Evolutionary conservation across 2,888 invertebrate genomes (phyloP), one percentile per base, ranked within the genome.

Genomic region (Drosophila siamana): DNA sequence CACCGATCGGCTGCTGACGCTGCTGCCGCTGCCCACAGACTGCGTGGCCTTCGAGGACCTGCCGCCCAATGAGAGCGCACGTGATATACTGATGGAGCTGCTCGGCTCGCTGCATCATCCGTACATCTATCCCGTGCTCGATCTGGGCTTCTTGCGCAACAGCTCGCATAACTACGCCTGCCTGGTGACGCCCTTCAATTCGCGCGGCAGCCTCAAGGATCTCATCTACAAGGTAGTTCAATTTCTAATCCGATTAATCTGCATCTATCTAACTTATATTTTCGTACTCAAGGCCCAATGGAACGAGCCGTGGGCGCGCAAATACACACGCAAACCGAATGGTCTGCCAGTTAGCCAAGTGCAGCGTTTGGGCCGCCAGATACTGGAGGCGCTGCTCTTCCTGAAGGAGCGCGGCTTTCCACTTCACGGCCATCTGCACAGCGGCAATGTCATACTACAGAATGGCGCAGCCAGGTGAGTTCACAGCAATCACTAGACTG

Each of bases 101-200:
- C 96, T 98, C 89, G 94, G 96, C 55, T 95, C 96, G 8, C 93
- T 97, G 41, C 97, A 98, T 91, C 98, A 98, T 92, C 98, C 98
- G 0, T 98, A 98, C 91, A 96, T 98, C 76, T 97, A 96, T 92
- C 98, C 98, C 0, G 95, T 98, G 24, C 93, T 97, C 81, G 97
- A 98, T 90, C 93, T 98, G 74, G 97, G 97, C 88, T 95, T 98
- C 90, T 94, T 95, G 91, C 90, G 91, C 74, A 89, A 86, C 67
- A 88, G 82, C 70, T 94, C 94, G 66, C 94, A 93, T 2, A 94
- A 94, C 78, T 94, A 94, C 91, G 96, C 95, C 26, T 94, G 97
- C 62, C 93, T 96, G 24, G 95, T 98, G 4, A 94, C 96, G 84
- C 98, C 98, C 0, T 95, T 97, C 80, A 97, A 97, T 91, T 94